These are phyloP conservation scores for Acomys russatus DNA, from an alignment of 2,797 vertebrate genomes.

Conservation along the genomic window DNA sequence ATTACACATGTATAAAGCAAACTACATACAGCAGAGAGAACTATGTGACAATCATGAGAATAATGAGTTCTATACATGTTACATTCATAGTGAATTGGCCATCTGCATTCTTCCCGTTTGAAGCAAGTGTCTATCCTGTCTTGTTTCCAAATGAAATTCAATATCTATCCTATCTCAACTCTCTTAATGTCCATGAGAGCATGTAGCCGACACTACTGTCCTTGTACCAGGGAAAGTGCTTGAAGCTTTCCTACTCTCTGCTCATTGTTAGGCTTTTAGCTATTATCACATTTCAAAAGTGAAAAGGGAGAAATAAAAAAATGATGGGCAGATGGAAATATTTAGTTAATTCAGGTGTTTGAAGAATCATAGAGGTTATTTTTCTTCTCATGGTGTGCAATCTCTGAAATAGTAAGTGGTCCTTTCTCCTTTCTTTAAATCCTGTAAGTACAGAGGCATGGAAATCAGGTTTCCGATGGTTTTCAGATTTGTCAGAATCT, in stretches of 20 bases:
- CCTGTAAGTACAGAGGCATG: not conserved
- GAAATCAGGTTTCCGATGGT: slow-evolving; percentile 7
- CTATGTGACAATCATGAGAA: no score
- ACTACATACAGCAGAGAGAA: no score
- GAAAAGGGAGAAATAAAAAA: not conserved
- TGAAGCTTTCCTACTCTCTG: not conserved
- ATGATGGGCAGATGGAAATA: not conserved
- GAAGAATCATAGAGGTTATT: not conserved
- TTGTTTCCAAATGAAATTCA: no score
- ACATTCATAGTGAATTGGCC: no score
- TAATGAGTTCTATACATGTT: no score
- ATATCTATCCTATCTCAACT: no score
- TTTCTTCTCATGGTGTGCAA: not conserved
- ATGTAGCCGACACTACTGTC: not conserved
- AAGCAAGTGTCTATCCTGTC: no score
- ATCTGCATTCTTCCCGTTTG: no score
- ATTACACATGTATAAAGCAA: no score
- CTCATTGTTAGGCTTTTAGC: not conserved
- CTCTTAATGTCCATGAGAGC: not conserved
- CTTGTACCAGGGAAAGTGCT: not conserved
- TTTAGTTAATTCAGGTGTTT: slow-evolving; percentile 17
- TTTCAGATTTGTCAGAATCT: slow-evolving; percentile 4
- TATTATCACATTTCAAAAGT: not conserved
- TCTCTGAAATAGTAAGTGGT: not conserved
- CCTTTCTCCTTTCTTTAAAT: not conserved